These are phyloP conservation scores for Candoia aspera DNA, from an alignment of 2,113 vertebrate genomes.

Conservation along the genomic window DNA sequence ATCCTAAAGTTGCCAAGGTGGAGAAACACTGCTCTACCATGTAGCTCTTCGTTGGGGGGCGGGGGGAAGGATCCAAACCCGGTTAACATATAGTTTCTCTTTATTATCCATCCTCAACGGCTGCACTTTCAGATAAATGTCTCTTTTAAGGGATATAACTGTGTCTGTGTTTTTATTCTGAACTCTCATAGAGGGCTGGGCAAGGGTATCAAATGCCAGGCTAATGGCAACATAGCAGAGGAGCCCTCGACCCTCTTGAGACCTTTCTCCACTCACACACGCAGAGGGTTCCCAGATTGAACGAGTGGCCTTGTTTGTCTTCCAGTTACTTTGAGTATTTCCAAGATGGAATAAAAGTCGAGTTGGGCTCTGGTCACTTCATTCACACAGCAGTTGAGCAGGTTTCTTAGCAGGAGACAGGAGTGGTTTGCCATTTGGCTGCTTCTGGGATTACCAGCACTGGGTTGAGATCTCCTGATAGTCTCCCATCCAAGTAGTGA, in stretches of 20 bases:
- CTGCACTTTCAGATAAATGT: not conserved
- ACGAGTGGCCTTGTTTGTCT: not conserved
- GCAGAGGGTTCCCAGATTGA: not conserved
- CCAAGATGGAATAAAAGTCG: not conserved
- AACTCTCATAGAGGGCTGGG: not conserved
- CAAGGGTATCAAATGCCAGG: not conserved
- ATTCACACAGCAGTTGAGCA: not conserved
- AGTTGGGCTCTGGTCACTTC: not conserved
- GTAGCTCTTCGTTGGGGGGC: not conserved
- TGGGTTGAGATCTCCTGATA: not conserved
- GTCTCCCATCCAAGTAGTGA: not conserved
- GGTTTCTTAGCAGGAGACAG: not conserved
- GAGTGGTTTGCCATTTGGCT: not conserved
- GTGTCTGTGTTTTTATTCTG: not conserved
- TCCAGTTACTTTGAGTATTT: not conserved
- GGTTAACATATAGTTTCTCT: not conserved
- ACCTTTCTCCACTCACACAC: not conserved
- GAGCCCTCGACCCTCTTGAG: not conserved
- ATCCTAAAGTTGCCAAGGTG: no score
- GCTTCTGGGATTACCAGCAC: not conserved
- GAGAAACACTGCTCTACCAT: not conserved
- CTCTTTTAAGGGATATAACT: not conserved
- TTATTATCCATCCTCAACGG: no score
- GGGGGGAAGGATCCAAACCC: not conserved
- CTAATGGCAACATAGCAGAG: not conserved